Conservation (phyloP, 2,113 vertebrate genomes). For the Suncus etruscus region DNA sequence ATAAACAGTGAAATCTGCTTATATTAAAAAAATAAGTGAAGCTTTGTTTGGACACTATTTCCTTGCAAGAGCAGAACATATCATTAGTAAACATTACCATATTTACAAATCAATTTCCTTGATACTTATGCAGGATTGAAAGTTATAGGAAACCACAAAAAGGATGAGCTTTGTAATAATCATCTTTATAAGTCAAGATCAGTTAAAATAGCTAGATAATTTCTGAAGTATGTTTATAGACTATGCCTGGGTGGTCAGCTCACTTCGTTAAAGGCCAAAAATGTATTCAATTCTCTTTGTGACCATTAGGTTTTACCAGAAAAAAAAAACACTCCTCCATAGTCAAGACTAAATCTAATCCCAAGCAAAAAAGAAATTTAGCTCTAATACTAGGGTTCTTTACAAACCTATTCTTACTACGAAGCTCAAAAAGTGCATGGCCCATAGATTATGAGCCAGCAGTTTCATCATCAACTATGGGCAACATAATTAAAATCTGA, state of each 20-base stretch:
- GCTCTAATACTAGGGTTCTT: slow-evolving; percentile 43
- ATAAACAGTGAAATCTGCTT: slow-evolving; percentile 80
- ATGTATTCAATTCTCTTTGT: slow-evolving; percentile 50
- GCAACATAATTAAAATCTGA: slow-evolving; percentile 65
- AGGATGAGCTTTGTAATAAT: slow-evolving; percentile 58
- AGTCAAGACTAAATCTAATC: slow-evolving; percentile 59
- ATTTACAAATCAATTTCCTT: slow-evolving; percentile 71
- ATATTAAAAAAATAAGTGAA: slow-evolving; percentile 79
- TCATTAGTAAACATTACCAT: slow-evolving; percentile 74
- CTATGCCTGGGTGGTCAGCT: slow-evolving; percentile 29
- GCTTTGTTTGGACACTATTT: slow-evolving; percentile 82
- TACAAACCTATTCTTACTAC: slow-evolving; percentile 52
- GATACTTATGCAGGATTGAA: slow-evolving; percentile 42
- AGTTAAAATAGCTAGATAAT: slow-evolving; percentile 59
- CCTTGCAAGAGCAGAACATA: slow-evolving; percentile 86
- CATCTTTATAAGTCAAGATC: neutral
- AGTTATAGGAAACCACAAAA: slow-evolving; percentile 55
- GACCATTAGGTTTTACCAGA: slow-evolving; percentile 39
- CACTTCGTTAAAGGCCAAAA: slow-evolving; percentile 68
- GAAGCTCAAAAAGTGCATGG: slow-evolving; percentile 66
- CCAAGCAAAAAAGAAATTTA: slow-evolving; percentile 49
- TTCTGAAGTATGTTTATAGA: slow-evolving; percentile 53
- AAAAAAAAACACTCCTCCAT: too few relatives aligned
- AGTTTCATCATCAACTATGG: slow-evolving; percentile 65
- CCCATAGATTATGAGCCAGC: slow-evolving; percentile 24